Conservation (phyloP, 2,888 invertebrate genomes). For the Calameuta pallipes region DNA sequence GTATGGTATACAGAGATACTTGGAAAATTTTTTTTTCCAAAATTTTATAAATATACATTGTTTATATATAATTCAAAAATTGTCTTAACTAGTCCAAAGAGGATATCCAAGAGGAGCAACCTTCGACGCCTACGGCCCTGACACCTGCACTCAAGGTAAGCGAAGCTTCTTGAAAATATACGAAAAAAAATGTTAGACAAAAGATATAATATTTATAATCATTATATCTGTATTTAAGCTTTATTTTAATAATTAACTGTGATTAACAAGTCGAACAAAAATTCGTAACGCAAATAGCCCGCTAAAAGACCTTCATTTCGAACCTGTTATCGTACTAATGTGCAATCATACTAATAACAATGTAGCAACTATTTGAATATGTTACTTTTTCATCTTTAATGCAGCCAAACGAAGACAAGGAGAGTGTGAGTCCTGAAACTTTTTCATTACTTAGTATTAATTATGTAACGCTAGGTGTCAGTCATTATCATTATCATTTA, state of each 20-base stretch:
- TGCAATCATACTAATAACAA: background rate
- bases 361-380: background rate
- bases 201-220: background rate
- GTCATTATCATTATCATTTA: background rate
- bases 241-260: background rate
- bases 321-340: background rate
- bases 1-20: background rate
- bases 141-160: slow-evolving; percentile 57
- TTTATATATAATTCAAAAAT: background rate
- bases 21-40: background rate
- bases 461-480: background rate
- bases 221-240: background rate
- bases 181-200: background rate
- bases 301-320: slow-evolving; percentile 1
- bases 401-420: slow-evolving; percentile 49
- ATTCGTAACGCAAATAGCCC: background rate
- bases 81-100: slow-evolving; percentile 46
- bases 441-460: background rate
- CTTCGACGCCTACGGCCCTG: slow-evolving; percentile 54
- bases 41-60: background rate
- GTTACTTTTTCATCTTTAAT: slow-evolving; percentile 31
- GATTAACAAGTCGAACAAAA: background rate
- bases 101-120: slow-evolving; percentile 52
- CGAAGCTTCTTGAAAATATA: background rate
- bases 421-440: slow-evolving; percentile 46